Evolutionary conservation across 1,140 invertebrate species (phyloP), one percentile per base, ranked within the genome.

Genomic region (Agrilus planipennis): DNA sequence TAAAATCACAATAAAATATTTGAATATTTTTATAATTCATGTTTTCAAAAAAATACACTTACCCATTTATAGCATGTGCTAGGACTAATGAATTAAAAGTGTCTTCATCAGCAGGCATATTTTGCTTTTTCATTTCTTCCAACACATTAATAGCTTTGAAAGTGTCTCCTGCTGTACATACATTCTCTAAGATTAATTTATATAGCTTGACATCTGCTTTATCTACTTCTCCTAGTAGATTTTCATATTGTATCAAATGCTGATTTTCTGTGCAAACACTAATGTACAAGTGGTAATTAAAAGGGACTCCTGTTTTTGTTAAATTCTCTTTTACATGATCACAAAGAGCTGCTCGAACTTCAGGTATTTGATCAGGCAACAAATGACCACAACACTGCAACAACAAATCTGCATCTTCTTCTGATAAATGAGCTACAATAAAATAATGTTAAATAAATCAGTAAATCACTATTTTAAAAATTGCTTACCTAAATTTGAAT

Each of bases 1-100:
- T 54, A 43, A 32, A 56, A 2, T 11, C 19, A 12, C 36, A 4
- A 7, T 2, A n/a, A 45, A 44, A 39, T 22, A 9, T 29, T 28
- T 37, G 21, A 28, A 2, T 34, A 34, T 25, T 2, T 17, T 25
- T 36, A 15, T 20, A 3, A 35, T 2, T 16, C 21, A 10, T 22
- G 6, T 27, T 21, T 34, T 38, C 10, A 14, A 9, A 20, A 34
- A 19, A 42, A 32, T 28, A 52, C n/a, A n/a, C 50, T 54, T 52
- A 65, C 62, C 69, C 65, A 21, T 64, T 53, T 56, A 67, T 70
- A 10, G 69, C 64, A 62, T 78, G 68, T 23, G 67, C 71, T 18
- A 71, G 54, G 32, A 77, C 70, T 11, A 79, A 62, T 34, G 66
- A 63, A 51, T 72, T 72, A 52, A 76, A 76, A 22, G 74, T 61